Evolutionary conservation across 2,888 invertebrate genomes (phyloP).

Genomic region (Meandrusa payeni): DNA sequence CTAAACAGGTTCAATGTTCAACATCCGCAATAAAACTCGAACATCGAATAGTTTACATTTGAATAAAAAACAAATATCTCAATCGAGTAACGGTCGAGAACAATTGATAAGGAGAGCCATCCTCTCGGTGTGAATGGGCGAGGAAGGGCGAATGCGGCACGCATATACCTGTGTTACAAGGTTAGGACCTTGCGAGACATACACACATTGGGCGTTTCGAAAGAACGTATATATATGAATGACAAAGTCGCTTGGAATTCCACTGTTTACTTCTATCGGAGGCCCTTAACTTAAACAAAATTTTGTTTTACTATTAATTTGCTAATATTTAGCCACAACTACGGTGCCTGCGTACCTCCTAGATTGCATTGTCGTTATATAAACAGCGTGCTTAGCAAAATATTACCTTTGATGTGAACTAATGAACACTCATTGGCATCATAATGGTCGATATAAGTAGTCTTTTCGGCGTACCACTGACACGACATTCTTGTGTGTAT

Average conservation of each 20-base stretch:
- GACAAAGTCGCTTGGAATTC: constrained; percentile 4
- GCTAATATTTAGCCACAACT: too few relatives aligned
- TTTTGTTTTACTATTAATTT: too few relatives aligned
- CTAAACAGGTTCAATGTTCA: background rate
- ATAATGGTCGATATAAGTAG: too few relatives aligned
- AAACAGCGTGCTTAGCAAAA: too few relatives aligned
- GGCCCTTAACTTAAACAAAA: background rate
- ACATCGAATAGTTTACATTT: background rate
- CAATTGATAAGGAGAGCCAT: constrained; percentile 10
- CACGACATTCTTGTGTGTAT: too few relatives aligned
- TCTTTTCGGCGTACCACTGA: too few relatives aligned
- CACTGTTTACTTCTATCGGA: background rate
- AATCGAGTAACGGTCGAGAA: constrained; percentile 16
- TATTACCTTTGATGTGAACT: too few relatives aligned
- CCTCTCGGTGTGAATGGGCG: constrained; percentile 17
- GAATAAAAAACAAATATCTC: constrained; percentile 2
- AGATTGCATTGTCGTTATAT: too few relatives aligned
- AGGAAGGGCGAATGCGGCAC: constrained; percentile 15
- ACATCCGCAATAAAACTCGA: constrained; percentile 10
- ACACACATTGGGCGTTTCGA: constrained; percentile 11
- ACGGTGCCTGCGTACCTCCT: too few relatives aligned
- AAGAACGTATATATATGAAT: constrained; percentile 14
- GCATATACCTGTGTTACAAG: constrained; percentile 1
- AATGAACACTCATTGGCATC: too few relatives aligned
- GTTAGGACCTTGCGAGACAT: constrained; percentile 15